Evolutionary conservation across 2,888 invertebrate species (phyloP).

Genomic region (Heteropelma amictum): DNA sequence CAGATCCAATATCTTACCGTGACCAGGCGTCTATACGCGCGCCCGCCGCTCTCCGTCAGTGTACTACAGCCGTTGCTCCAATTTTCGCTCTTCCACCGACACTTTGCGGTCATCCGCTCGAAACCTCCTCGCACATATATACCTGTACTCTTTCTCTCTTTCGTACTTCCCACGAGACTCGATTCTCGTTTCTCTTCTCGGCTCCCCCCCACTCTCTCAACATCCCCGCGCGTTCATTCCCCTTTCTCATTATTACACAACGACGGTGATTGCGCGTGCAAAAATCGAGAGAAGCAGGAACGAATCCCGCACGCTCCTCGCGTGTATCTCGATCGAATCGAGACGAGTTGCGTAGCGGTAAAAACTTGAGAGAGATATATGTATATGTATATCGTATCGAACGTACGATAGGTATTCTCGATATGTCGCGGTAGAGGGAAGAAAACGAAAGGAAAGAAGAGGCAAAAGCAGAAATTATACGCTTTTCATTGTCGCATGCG

Average conservation of each 20-base stretch:
- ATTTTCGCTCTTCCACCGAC: constrained; percentile 44
- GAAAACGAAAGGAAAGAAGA: neutral
- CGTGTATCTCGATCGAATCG: constrained; percentile 6
- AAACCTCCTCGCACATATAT: neutral
- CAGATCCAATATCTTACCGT: constrained; percentile 46
- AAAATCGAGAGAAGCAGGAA: neutral
- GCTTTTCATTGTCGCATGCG: neutral
- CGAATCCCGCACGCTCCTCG: neutral
- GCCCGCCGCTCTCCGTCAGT: neutral
- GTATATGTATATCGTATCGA: too few relatives aligned
- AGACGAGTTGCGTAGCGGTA: neutral
- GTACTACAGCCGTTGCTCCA: constrained; percentile 30
- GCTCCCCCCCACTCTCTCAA: neutral
- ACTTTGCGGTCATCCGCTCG: constrained; percentile 26
- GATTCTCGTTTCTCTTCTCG: constrained; percentile 1
- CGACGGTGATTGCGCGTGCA: constrained; percentile 20
- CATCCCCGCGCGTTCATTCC: constrained; percentile 11
- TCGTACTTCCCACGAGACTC: constrained; percentile 18
- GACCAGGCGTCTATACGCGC: neutral
- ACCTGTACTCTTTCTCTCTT: neutral
- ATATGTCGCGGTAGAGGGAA: neutral
- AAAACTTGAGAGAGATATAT: too few relatives aligned
- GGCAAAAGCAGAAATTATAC: too few relatives aligned
- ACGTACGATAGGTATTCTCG: neutral
- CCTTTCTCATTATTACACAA: constrained; percentile 40